phyloP scores from a whole-genome alignment of 2,797 vertebrate genomes.

The Sphenopsis melanotis region DNA sequence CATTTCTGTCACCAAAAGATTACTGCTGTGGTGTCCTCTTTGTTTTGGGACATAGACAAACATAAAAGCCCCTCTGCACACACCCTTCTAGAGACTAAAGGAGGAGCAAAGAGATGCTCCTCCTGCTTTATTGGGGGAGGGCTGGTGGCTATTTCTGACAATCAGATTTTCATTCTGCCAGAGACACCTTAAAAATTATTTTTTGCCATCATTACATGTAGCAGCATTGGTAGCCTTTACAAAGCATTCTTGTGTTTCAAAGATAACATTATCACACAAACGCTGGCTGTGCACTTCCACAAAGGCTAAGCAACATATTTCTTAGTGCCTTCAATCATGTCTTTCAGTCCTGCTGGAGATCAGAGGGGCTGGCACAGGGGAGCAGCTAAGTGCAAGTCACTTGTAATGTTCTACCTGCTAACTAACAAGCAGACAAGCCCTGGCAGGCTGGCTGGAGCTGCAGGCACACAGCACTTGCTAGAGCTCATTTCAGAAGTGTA shows the following conservation, averaged over 20 bases:
- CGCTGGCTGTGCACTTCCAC: background rate
- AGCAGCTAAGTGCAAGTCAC: background rate
- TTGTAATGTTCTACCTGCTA: constrained; percentile 5
- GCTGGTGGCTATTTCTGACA: background rate
- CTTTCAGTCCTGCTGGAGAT: background rate
- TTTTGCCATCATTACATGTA: background rate
- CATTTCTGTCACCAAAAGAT: background rate
- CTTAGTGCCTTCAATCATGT: background rate
- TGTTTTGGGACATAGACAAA: background rate
- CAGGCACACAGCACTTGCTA: background rate
- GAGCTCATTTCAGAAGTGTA: background rate
- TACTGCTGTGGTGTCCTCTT: background rate
- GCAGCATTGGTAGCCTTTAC: background rate
- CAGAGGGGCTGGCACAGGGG: background rate
- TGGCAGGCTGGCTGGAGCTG: background rate
- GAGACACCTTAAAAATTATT: background rate
- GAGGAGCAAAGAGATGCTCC: background rate
- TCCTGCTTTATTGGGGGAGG: background rate
- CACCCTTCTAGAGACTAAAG: background rate
- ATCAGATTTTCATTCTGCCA: background rate
- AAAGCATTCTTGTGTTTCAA: background rate
- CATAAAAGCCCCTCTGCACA: background rate
- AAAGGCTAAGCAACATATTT: background rate
- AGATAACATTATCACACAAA: background rate
- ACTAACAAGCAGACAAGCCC: background rate